Percentiles rank a stretch among this genome's conserved stretches.
Evolutionary conservation across 2,888 invertebrate genomes (phyloP).

Genomic region (Chloromyia formosa): DNA sequence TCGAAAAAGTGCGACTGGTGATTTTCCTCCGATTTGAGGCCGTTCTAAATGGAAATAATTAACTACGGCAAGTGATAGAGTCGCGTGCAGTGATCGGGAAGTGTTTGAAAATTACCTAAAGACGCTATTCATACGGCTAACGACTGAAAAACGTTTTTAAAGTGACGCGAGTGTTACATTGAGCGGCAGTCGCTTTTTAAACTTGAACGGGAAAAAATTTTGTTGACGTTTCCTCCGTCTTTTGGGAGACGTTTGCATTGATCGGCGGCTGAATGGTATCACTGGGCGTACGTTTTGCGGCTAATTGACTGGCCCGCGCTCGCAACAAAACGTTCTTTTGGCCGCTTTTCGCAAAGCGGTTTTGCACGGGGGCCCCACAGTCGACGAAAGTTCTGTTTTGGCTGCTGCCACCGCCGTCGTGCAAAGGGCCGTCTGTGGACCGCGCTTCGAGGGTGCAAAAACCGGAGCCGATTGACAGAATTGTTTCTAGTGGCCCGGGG

Average conservation of each 20-base stretch:
- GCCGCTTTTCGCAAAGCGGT: not conserved
- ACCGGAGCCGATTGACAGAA: not conserved
- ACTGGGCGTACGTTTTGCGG: not conserved
- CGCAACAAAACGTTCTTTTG: not conserved
- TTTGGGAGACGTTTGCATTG: conserved; percentile 32
- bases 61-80: not conserved
- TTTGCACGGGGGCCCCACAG: too few relatives aligned
- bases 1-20: conserved; percentile 43
- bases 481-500: too few relatives aligned
- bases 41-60: not conserved
- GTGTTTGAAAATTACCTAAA: not conserved
- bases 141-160: conserved; percentile 46
- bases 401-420: not conserved
- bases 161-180: not conserved
- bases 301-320: not conserved
- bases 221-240: conserved; percentile 53
- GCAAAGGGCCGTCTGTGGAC: not conserved
- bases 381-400: conserved; percentile 1
- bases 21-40: conserved; percentile 9
- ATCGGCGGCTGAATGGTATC: conserved; percentile 48
- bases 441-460: not conserved
- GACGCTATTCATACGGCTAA: not conserved
- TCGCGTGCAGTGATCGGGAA: not conserved
- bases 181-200: not conserved
- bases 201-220: conserved; percentile 43